These are phyloP conservation scores for Bos taurus DNA, from an alignment of 2,113 vertebrate genomes.

Conservation along the genomic window DNA sequence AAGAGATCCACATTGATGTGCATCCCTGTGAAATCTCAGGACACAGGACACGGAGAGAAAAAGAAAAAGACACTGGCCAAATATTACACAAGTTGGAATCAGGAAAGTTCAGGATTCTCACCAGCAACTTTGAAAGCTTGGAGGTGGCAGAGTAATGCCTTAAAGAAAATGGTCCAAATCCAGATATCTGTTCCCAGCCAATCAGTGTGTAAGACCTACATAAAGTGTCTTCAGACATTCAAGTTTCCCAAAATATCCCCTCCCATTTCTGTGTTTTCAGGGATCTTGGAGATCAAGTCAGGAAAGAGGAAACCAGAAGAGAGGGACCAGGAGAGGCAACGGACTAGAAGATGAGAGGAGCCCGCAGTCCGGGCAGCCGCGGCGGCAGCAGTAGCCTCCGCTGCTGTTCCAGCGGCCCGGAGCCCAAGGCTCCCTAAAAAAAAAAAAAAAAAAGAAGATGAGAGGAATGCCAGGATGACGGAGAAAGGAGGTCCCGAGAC, in stretches of 20 bases:
- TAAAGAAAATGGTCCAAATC: background rate
- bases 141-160: background rate
- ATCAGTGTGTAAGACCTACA: background rate
- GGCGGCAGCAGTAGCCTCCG: no score
- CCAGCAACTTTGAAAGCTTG: background rate
- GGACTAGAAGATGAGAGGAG: background rate
- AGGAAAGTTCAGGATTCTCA: background rate
- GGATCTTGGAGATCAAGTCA: background rate
- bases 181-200: background rate
- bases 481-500: background rate
- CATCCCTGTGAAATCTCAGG: background rate
- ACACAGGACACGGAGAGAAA: background rate
- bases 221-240: background rate
- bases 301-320: background rate
- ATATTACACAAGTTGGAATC: background rate
- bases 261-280: background rate
- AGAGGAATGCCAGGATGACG: background rate
- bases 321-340: background rate
- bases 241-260: background rate
- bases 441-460: no score
- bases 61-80: background rate
- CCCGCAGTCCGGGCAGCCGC: no score
- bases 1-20: background rate
- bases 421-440: no score
- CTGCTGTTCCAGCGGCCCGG: no score